Conservation (phyloP, 2,888 invertebrate genomes). For the Strigamia maritima region DNA sequence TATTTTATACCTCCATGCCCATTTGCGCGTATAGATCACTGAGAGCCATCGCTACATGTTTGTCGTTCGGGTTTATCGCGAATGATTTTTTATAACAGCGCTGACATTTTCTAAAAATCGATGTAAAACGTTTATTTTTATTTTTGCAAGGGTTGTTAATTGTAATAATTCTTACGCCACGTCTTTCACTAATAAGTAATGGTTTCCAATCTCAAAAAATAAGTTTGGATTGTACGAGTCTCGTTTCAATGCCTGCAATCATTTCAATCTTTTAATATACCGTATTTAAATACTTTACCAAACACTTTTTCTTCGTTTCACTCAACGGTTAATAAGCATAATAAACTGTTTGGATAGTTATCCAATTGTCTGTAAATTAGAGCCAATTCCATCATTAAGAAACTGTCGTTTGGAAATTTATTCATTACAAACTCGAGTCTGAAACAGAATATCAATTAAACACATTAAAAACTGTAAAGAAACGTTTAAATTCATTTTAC, state of each 20-base stretch:
- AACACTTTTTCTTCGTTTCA: too few species aligned
- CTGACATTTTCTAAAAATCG: slow-evolving; percentile 60
- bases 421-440: background rate
- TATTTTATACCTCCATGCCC: slow-evolving; percentile 60
- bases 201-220: slow-evolving; percentile 72
- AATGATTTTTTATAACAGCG: slow-evolving; percentile 83
- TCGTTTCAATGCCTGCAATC: slow-evolving; percentile 57
- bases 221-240: slow-evolving; percentile 71
- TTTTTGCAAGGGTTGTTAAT: background rate
- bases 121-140: background rate
- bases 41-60: slow-evolving; percentile 67
- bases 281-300: too few species aligned
- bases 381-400: slow-evolving; percentile 4
- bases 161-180: background rate
- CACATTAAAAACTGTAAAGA: background rate
- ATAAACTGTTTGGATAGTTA: background rate
- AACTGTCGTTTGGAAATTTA: background rate
- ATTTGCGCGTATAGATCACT: slow-evolving; percentile 71
- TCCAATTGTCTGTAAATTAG: background rate
- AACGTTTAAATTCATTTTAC: background rate
- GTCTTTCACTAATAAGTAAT: slow-evolving; percentile 62
- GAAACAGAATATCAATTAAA: background rate
- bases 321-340: background rate
- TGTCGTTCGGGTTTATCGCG: slow-evolving; percentile 65
- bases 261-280: background rate